phyloP scores from a whole-genome alignment of 2,888 invertebrate species.

The Amaurobius ferox region DNA sequence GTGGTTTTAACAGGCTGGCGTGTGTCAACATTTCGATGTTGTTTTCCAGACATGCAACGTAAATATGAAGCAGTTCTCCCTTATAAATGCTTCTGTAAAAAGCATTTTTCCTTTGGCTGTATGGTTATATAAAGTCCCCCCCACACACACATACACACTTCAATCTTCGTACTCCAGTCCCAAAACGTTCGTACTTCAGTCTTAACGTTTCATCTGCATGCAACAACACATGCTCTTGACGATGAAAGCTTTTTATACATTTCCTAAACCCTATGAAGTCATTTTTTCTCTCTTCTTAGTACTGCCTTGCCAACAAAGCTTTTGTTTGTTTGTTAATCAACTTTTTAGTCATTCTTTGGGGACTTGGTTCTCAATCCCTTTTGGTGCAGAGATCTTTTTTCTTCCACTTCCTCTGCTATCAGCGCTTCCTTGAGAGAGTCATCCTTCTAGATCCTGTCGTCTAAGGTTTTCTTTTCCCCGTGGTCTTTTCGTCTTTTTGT shows the following conservation, averaged over 20 bases:
- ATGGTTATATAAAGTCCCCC: too few species aligned
- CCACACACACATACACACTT: too few species aligned
- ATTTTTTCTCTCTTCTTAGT: neutral
- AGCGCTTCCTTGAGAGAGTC: conserved; percentile 13
- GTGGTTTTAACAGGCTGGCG: too few species aligned
- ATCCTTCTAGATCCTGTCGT: conserved; percentile 25
- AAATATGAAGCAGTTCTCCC: too few species aligned
- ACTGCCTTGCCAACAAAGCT: neutral
- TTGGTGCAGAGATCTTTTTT: neutral
- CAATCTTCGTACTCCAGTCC: too few species aligned
- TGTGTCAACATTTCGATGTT: too few species aligned
- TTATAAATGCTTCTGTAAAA: too few species aligned
- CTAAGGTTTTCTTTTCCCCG: conserved; percentile 21
- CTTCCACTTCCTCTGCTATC: neutral
- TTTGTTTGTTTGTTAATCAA: neutral
- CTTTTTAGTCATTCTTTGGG: neutral
- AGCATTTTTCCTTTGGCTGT: too few species aligned
- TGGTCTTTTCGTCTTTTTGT: conserved; percentile 17
- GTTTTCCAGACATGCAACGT: too few species aligned
- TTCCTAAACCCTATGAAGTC: neutral
- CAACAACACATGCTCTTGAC: too few species aligned
- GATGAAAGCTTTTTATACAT: neutral
- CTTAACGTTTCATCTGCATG: too few species aligned
- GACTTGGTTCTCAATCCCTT: neutral
- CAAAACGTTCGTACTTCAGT: too few species aligned